A percentile compares a stretch with the other conserved stretches of the same genome.
Evolutionary conservation across 2,797 vertebrate genomes (phyloP).

Genomic region (Amblyraja radiata): DNA sequence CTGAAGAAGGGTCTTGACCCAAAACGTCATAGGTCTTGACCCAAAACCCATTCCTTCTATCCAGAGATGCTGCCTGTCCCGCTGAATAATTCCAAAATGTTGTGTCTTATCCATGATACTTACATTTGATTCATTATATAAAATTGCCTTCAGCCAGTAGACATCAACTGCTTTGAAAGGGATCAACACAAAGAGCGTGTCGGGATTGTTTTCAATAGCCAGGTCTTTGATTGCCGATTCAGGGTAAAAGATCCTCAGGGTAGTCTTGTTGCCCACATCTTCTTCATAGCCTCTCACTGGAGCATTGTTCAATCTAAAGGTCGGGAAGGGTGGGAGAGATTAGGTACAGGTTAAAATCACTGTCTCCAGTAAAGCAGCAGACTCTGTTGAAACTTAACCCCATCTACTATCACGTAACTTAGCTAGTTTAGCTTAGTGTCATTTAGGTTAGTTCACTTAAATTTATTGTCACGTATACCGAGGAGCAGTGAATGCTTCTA

Average conservation of each 20-base stretch:
- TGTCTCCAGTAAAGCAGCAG: neutral
- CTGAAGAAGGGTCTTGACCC: too few relatives aligned
- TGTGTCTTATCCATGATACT: neutral
- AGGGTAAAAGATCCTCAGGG: constrained; percentile 35
- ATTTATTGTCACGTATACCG: too few relatives aligned
- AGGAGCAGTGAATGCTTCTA: too few relatives aligned
- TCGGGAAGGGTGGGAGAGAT: constrained; percentile 29
- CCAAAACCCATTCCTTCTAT: too few relatives aligned
- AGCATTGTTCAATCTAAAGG: constrained; percentile 39
- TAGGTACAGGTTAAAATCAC: neutral
- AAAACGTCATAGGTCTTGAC: too few relatives aligned
- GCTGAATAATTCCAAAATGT: too few relatives aligned
- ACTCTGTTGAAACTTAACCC: neutral
- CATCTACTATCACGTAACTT: neutral
- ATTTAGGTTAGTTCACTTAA: neutral
- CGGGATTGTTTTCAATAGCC: neutral
- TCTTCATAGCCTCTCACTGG: constrained; percentile 35
- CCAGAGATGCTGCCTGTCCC: too few relatives aligned
- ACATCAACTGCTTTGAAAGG: constrained; percentile 39
- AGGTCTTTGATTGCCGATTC: constrained; percentile 21
- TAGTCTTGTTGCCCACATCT: constrained; percentile 5
- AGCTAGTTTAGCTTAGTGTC: neutral
- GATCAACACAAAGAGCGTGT: constrained; percentile 32
- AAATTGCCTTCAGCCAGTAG: constrained; percentile 34
- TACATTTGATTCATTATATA: neutral